phyloP scores from a whole-genome alignment of 2,113 vertebrate genomes.

The Silurus asotus region DNA sequence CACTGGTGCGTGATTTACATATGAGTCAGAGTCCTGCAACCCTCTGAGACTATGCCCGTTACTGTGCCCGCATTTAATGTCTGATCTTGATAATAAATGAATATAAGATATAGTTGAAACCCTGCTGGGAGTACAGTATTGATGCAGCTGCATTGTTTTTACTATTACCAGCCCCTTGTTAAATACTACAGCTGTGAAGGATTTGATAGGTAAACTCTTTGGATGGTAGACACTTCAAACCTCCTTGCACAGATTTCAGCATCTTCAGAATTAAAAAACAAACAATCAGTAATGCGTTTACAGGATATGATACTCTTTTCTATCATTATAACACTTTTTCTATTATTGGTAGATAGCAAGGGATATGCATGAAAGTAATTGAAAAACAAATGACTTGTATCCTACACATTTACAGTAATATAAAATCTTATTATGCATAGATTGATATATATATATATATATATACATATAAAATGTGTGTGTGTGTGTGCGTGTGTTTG shows the following conservation, averaged over 20 bases:
- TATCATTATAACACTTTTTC: background rate
- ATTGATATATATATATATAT: background rate
- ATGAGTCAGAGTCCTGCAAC: background rate
- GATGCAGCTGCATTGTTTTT: background rate
- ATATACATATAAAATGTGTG: background rate
- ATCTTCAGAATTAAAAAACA: background rate
- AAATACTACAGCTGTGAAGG: slow-evolving; percentile 19
- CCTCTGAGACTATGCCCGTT: background rate
- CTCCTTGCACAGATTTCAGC: background rate
- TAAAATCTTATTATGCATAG: background rate
- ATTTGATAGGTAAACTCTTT: background rate
- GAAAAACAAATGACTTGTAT: background rate
- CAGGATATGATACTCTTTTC: background rate
- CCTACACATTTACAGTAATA: background rate
- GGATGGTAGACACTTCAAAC: no score
- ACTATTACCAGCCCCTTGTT: background rate
- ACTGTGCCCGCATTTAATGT: background rate
- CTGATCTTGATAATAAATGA: background rate
- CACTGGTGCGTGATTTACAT: background rate
- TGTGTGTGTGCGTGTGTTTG: background rate
- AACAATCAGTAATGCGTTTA: background rate
- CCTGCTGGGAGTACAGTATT: background rate
- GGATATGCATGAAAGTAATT: background rate
- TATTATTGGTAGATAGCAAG: background rate
- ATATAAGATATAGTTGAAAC: background rate